Conservation (phyloP, 2,797 vertebrate genomes). For the Sebastes hopkinsi region DNA sequence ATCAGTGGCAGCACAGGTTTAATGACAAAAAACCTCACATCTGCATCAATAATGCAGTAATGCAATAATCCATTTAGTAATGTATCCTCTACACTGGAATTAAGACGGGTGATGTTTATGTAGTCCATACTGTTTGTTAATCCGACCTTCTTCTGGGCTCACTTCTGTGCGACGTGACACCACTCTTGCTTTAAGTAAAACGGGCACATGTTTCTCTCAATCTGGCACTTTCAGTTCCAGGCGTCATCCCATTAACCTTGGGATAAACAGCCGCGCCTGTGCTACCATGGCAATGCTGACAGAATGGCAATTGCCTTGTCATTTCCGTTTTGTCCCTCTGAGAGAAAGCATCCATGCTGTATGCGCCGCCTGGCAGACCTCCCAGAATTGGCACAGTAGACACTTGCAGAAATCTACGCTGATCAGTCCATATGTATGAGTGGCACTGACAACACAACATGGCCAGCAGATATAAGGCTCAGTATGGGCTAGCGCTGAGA, state of each 20-base stretch:
- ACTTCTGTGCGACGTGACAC: conserved; percentile 64
- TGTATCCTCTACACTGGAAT: not conserved
- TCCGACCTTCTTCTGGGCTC: conserved; percentile 40
- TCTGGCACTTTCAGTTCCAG: conserved; percentile 81
- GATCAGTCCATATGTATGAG: conserved; percentile 75
- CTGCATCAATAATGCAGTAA: not conserved
- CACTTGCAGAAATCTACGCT: conserved; percentile 62
- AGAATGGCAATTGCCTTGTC: conserved; percentile 85
- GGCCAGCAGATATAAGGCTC: conserved; percentile 54
- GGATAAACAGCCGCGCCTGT: conserved; percentile 81
- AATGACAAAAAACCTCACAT: not conserved
- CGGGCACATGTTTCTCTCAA: conserved; percentile 82
- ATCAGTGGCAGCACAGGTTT: not conserved
- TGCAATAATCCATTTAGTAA: conserved; percentile 7
- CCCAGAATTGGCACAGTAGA: conserved; percentile 74
- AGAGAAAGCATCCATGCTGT: conserved; percentile 75
- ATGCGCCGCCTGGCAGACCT: conserved; percentile 76
- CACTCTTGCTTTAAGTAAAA: conserved; percentile 78
- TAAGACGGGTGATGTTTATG: not conserved
- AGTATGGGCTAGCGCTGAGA: conserved; percentile 44
- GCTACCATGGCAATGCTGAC: conserved; percentile 83
- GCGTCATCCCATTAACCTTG: conserved; percentile 86
- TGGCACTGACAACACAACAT: conserved; percentile 71
- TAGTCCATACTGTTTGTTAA: conserved; percentile 26
- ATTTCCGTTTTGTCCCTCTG: conserved; percentile 83